These are phyloP conservation scores for Lepus oiostolus DNA, from an alignment of 2,797 vertebrate genomes.

Conservation along the genomic window DNA sequence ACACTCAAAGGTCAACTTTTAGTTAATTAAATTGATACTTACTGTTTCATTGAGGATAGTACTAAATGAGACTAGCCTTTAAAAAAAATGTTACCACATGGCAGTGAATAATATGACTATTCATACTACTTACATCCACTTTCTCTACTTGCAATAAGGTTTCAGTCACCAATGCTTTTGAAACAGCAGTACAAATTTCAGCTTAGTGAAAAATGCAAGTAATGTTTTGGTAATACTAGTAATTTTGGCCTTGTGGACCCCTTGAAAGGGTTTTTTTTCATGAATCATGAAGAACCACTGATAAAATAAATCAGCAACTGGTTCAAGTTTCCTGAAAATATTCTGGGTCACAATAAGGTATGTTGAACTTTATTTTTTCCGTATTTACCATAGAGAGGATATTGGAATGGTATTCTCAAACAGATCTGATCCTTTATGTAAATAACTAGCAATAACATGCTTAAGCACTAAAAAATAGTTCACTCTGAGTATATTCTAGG, in stretches of 20 bases:
- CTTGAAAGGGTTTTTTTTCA: neutral
- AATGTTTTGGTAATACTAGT: conserved; percentile 37
- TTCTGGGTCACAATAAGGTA: conserved; percentile 9
- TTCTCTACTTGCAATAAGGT: conserved; percentile 9
- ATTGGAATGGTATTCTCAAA: neutral
- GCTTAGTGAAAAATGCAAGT: conserved; percentile 1
- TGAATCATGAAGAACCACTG: neutral
- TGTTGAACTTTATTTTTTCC: conserved; percentile 52
- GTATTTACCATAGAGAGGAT: neutral
- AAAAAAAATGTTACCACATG: neutral
- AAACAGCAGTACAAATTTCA: conserved; percentile 48
- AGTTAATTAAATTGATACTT: conserved; percentile 56
- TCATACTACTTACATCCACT: conserved; percentile 18
- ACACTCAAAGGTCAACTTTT: conserved; percentile 28
- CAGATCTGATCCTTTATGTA: neutral
- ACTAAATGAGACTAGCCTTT: conserved; percentile 43
- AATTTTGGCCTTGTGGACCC: neutral
- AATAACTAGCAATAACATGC: neutral
- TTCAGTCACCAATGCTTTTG: conserved; percentile 40
- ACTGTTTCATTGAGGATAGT: conserved; percentile 40
- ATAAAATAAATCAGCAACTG: conserved; percentile 15
- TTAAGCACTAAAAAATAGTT: conserved; percentile 53
- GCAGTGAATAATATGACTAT: conserved; percentile 30
- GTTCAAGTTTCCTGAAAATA: conserved; percentile 42
- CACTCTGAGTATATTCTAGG: neutral